Evolutionary conservation across 1,140 invertebrate species (phyloP).

Genomic region (Drosophila takahashii): DNA sequence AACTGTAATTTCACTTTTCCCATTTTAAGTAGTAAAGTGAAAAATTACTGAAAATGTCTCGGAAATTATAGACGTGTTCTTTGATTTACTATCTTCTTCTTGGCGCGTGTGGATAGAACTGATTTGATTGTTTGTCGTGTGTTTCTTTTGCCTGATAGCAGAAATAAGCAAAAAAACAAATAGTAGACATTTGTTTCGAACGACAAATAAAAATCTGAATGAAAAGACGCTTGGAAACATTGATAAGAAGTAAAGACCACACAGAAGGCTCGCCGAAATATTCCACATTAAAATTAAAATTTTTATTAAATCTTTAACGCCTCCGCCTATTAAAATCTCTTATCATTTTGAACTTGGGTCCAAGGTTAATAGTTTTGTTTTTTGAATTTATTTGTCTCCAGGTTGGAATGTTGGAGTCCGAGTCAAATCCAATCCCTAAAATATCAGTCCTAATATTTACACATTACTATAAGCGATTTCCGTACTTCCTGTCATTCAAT

Average conservation of each 20-base stretch:
- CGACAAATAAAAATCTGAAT: constrained; percentile 7
- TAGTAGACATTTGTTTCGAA: constrained; percentile 1
- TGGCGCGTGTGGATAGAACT: constrained; percentile 1
- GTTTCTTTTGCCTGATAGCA: constrained; percentile 18
- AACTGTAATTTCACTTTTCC: constrained; percentile 12
- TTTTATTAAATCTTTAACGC: constrained; percentile 3
- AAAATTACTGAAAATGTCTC: constrained; percentile 19
- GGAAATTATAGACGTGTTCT: constrained; percentile 12
- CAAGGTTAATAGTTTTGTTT: constrained; percentile 31
- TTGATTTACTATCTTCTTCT: constrained; percentile 8
- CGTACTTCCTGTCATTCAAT: constrained; percentile 10
- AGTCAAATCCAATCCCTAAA: not conserved
- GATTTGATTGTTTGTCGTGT: constrained; percentile 11
- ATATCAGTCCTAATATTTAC: not conserved
- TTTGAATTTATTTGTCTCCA: constrained; percentile 6
- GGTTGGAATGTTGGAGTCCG: not conserved
- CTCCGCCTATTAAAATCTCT: not conserved
- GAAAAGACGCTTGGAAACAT: constrained; percentile 9
- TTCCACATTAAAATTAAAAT: not conserved
- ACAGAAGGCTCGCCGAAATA: constrained; percentile 12
- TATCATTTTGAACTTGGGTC: constrained; percentile 4
- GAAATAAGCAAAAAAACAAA: constrained; percentile 6
- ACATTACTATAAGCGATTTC: constrained; percentile 20
- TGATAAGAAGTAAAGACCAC: constrained; percentile 36
- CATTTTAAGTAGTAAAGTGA: constrained; percentile 13